A percentile compares a stretch with the other conserved stretches of the same genome.
Conservation (phyloP, 2,888 invertebrate species). For the Macrophya alboannulata region DNA sequence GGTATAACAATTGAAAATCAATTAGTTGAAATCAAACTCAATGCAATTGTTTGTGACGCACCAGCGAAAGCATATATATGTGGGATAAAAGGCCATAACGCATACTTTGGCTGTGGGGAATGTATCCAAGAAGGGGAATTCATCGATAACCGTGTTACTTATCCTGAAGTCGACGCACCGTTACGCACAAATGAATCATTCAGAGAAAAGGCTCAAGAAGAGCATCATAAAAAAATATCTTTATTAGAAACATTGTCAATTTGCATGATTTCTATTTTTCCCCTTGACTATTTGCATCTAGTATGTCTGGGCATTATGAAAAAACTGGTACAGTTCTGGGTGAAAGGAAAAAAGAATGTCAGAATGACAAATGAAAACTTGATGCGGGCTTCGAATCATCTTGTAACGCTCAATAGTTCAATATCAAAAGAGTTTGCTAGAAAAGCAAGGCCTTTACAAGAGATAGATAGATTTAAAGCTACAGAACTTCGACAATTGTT, state of each 20-base stretch:
- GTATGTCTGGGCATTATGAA: slow-evolving; percentile 40
- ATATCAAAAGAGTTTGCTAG: slow-evolving; percentile 45
- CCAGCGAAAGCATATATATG: slow-evolving; percentile 66
- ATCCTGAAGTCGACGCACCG: slow-evolving; percentile 48
- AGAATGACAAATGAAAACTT: slow-evolving; percentile 32
- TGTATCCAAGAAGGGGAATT: slow-evolving; percentile 65
- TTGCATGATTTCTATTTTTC: slow-evolving; percentile 5
- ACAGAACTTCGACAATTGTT: slow-evolving; percentile 50
- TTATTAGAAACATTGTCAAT: slow-evolving; percentile 10
- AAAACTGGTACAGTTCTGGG: slow-evolving; percentile 24
- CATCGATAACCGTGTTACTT: slow-evolving; percentile 53
- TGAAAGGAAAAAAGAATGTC: slow-evolving; percentile 42
- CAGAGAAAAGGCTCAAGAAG: not conserved
- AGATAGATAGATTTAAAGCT: slow-evolving; percentile 38
- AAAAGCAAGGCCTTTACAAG: slow-evolving; percentile 11
- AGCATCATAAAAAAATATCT: slow-evolving; percentile 39
- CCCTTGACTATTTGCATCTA: slow-evolving; percentile 35
- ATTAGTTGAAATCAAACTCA: slow-evolving; percentile 56
- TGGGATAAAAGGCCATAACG: slow-evolving; percentile 64
- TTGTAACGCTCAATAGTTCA: not conserved
- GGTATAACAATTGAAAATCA: slow-evolving; percentile 21
- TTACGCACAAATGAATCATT: slow-evolving; percentile 44
- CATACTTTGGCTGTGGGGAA: slow-evolving; percentile 66
- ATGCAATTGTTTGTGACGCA: slow-evolving; percentile 66
- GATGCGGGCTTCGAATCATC: slow-evolving; percentile 7